Evolutionary conservation across 1,140 invertebrate species (phyloP).

Genomic region (Euura saliciscinereae): DNA sequence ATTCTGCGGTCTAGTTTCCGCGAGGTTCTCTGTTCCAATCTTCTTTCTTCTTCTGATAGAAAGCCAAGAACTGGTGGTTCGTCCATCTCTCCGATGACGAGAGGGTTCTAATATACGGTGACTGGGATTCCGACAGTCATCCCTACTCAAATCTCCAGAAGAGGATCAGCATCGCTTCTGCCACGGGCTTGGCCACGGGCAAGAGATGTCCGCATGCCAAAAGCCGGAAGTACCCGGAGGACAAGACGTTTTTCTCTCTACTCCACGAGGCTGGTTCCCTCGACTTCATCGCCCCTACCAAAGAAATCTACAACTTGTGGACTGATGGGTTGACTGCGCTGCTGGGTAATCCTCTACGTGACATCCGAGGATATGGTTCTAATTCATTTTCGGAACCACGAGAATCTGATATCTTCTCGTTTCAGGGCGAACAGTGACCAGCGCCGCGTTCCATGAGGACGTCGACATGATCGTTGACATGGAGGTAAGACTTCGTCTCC

Average conservation of each 20-base stretch:
- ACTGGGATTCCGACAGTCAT: conserved; percentile 1
- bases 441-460: background rate
- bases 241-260: conserved; percentile 8
- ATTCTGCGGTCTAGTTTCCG: background rate
- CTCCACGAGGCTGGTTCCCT: conserved; percentile 7
- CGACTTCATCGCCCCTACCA: conserved; percentile 9
- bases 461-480: conserved; percentile 10
- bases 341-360: background rate
- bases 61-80: conserved; percentile 13
- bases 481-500: conserved; percentile 1
- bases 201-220: conserved; percentile 12
- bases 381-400: too few species aligned
- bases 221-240: background rate
- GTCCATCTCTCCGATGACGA: conserved; percentile 10
- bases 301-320: conserved; percentile 9
- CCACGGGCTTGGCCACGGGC: conserved; percentile 3
- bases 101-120: conserved; percentile 1
- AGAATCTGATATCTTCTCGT: background rate
- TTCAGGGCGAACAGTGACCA: background rate
- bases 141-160: background rate
- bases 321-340: background rate
- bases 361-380: too few species aligned
- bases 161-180: conserved; percentile 10
- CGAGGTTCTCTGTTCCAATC: background rate
- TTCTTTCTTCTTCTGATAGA: background rate